Evolutionary conservation across 2,888 invertebrate genomes (phyloP), one percentile per base, ranked within the genome.

Genomic region (Tenthredo scrophulariae): DNA sequence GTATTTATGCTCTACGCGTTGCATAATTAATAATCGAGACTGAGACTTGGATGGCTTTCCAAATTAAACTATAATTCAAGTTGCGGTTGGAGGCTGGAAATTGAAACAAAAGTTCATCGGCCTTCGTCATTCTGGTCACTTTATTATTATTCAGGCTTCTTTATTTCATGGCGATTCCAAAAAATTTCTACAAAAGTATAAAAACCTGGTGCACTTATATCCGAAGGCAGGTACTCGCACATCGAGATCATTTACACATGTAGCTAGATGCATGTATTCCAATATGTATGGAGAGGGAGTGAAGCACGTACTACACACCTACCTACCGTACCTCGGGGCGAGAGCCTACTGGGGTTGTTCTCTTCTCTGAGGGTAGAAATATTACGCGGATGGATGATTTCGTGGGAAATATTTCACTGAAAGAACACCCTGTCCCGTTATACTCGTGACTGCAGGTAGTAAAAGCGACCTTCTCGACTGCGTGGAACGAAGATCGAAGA

Each of bases 341-440:
- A 70, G 37, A 37, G 29, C 15, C 33, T 70, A 37, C 18, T 37
- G 70, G 70, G 70, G 33, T 37, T 70, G 70, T 70, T 70, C 37
- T 18, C 37, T 9, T 22, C 70, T 26, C 0, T 62, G 29, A 33
- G 33, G 33, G 43, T 22, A 43, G 72, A 18, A 74, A 74, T n/a
- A 43, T 74, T 74, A 43, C 22, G 72, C 72, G 72, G 43, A 74
- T 22, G 43, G 13, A 74, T 43, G 43, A 74, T 74, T 43, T 3
- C 72, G 72, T 37, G 72, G 72, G 26, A 74, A 74, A 43, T 74
- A 43, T 74, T 43, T 5, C n/a, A 43, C 10, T 7, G 13, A 43
- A 67, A 67, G 26, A 33, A 67, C 67, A 33, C 26, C 67, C 33
- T 33, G 18, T 29, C 67, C 33, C 33, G 18, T 67, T 15, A 26